phyloP scores from a whole-genome alignment of 2,888 invertebrate genomes.

The Standfussiana lucernea region DNA sequence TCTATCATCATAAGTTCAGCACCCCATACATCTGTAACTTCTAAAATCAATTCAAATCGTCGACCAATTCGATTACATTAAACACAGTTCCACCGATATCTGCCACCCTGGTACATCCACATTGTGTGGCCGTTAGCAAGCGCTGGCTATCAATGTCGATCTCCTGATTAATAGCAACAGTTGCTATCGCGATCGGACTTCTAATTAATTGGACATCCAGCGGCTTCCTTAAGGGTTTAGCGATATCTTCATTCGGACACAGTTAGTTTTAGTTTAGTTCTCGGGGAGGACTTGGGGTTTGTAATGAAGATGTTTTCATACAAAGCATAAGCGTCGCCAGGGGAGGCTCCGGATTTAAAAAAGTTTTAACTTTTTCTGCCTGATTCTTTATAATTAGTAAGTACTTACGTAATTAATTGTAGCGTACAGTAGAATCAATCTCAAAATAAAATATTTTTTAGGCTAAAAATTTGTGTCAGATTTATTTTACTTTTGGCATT shows the following conservation, averaged over 20 bases:
- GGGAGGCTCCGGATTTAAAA: too few species aligned
- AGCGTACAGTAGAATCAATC: too few species aligned
- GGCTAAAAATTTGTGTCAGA: too few species aligned
- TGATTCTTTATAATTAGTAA: too few species aligned
- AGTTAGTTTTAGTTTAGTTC: conserved; percentile 52
- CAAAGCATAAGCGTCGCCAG: too few species aligned
- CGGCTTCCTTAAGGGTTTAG: conserved; percentile 69
- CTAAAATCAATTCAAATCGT: not conserved
- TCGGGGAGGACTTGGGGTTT: conserved; percentile 9
- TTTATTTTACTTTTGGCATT: too few species aligned
- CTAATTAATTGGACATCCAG: conserved; percentile 85
- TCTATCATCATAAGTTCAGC: conserved; percentile 55
- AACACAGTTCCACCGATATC: conserved; percentile 2
- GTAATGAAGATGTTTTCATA: conserved; percentile 19
- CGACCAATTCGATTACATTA: not conserved
- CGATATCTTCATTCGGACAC: conserved; percentile 67
- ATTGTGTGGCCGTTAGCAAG: conserved; percentile 69
- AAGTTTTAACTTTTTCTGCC: too few species aligned
- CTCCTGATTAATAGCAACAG: conserved; percentile 84
- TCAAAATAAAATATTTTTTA: too few species aligned
- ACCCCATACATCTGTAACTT: not conserved
- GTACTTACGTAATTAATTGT: too few species aligned
- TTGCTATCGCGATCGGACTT: conserved; percentile 80
- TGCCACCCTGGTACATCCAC: conserved; percentile 51
- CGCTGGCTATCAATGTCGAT: conserved; percentile 79